These are phyloP conservation scores for Heliconius erato DNA, from an alignment of 2,888 invertebrate genomes.

Conservation along the genomic window DNA sequence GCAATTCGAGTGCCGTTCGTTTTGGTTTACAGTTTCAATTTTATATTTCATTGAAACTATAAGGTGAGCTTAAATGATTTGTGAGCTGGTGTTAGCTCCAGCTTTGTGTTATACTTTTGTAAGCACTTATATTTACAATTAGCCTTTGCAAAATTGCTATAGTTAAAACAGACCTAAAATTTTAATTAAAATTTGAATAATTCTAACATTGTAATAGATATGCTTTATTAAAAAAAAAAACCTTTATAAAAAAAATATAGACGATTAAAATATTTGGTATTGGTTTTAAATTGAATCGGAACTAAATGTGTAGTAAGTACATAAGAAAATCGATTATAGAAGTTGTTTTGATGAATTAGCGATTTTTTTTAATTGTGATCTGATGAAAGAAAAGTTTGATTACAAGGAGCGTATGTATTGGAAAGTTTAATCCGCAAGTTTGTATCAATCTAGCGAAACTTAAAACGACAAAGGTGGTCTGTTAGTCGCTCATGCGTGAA, in stretches of 20 bases:
- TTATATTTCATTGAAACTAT: conserved; percentile 7
- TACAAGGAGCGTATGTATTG: conserved; percentile 26
- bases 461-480: conserved; percentile 52
- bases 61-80: not conserved
- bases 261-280: not conserved
- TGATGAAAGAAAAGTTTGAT: not conserved
- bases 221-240: no score
- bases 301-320: not conserved
- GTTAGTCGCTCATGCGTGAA: conserved; percentile 60
- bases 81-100: not conserved
- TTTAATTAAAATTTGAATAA: not conserved
- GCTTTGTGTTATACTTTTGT: not conserved
- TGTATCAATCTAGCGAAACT: conserved; percentile 44
- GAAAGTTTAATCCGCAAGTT: conserved; percentile 44
- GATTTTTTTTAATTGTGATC: not conserved
- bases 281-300: not conserved
- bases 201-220: no score
- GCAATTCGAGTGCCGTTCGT: conserved; percentile 55
- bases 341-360: not conserved
- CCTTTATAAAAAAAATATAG: no score
- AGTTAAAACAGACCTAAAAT: not conserved
- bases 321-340: not conserved
- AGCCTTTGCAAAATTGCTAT: not conserved
- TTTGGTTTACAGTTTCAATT: conserved; percentile 29
- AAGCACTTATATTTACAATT: no score